A percentile compares a stretch with the other conserved stretches of the same genome.
Evolutionary conservation across 2,113 vertebrate species (phyloP).

Genomic region (Engystomops pustulosus): DNA sequence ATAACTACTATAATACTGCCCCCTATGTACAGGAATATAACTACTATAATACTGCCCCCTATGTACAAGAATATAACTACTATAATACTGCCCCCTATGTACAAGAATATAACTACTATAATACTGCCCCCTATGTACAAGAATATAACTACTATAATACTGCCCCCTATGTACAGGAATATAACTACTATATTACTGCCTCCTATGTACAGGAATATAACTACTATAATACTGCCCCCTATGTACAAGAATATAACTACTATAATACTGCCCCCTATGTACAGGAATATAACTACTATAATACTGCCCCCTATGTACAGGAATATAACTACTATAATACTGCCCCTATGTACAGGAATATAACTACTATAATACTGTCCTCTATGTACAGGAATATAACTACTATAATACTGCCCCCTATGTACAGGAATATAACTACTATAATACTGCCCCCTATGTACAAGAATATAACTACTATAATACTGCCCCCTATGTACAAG

Average conservation of each 20-base stretch:
- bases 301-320: neutral
- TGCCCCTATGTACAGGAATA: constrained; percentile 1
- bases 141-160: neutral
- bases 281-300: neutral
- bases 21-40: neutral
- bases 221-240: neutral
- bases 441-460: neutral
- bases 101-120: constrained; percentile 5
- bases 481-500: neutral
- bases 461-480: constrained; percentile 3
- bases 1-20: neutral
- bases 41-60: neutral
- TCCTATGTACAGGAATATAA: neutral
- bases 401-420: neutral
- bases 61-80: neutral
- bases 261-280: too few species aligned
- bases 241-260: neutral
- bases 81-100: too few species aligned
- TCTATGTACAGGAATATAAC: neutral
- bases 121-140: neutral
- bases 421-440: neutral
- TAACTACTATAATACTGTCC: neutral
- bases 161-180: neutral
- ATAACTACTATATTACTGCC: neutral
- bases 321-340: too few species aligned